Evolutionary conservation across 92 coral and sea anemone species (phyloP).

Genomic region (Zoanthus solanderi): DNA sequence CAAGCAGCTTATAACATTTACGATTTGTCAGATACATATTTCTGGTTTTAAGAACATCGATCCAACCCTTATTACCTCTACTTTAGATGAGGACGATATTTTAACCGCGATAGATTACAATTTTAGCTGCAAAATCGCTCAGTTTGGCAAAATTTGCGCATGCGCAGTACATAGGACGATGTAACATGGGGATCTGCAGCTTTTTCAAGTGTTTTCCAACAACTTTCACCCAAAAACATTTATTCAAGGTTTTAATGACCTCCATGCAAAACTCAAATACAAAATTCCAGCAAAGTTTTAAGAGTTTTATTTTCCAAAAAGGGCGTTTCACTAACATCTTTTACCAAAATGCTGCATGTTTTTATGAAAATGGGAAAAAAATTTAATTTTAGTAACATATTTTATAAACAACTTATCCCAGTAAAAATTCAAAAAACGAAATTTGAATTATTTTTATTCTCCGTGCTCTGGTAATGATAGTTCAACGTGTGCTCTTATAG

Average conservation of each 20-base stretch:
- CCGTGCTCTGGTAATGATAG: constrained; percentile 65
- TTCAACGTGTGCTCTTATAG: constrained; percentile 70
- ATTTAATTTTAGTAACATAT: constrained; percentile 7
- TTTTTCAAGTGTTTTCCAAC: not conserved
- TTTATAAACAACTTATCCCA: constrained; percentile 30
- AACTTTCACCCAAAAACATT: constrained; percentile 6
- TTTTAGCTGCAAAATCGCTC: constrained; percentile 58
- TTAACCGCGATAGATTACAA: not conserved
- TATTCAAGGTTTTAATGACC: constrained; percentile 23
- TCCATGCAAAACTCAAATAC: constrained; percentile 8
- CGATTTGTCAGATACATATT: constrained; percentile 9
- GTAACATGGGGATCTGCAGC: constrained; percentile 24
- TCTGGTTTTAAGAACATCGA: constrained; percentile 2
- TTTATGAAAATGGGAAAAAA: not conserved
- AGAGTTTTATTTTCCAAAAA: constrained; percentile 10
- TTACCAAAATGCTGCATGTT: constrained; percentile 9
- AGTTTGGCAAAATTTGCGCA: constrained; percentile 78
- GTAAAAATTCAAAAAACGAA: constrained; percentile 1
- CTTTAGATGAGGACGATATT: constrained; percentile 1
- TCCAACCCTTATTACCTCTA: not conserved
- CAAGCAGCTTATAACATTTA: not conserved
- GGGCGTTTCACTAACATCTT: constrained; percentile 2
- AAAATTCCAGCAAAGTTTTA: not conserved
- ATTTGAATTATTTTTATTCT: constrained; percentile 49
- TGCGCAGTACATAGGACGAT: constrained; percentile 68